Evolutionary conservation across 2,113 vertebrate genomes (phyloP).

Genomic region (Grammomys dolichurus): DNA sequence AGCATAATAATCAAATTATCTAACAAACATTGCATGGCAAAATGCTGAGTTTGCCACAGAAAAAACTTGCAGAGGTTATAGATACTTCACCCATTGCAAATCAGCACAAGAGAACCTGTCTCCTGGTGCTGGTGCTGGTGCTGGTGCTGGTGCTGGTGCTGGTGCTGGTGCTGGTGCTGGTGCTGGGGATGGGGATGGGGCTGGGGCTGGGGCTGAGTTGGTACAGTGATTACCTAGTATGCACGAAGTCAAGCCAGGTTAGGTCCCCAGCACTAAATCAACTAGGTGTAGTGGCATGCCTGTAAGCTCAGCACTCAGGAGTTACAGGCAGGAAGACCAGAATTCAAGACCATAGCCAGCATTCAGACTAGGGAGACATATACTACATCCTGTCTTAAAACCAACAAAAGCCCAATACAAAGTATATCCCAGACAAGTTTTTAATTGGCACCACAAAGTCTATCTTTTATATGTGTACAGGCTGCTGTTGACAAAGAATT

Average conservation of each 20-base stretch:
- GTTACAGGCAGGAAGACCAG: neutral
- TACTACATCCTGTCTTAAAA: neutral
- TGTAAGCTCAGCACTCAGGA: neutral
- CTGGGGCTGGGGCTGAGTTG: neutral
- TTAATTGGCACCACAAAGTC: neutral
- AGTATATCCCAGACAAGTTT: slow-evolving; percentile 27
- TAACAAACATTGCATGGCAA: slow-evolving; percentile 11
- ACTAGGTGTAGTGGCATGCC: neutral
- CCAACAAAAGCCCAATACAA: neutral
- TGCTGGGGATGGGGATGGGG: neutral
- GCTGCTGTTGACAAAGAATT: neutral
- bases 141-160: too few relatives aligned
- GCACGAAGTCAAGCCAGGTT: neutral
- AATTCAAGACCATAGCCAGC: neutral
- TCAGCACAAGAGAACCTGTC: slow-evolving; percentile 44
- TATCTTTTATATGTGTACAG: neutral
- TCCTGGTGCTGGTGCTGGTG: neutral
- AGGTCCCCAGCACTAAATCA: too few relatives aligned
- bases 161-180: neutral
- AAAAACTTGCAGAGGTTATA: neutral
- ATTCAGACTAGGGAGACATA: neutral
- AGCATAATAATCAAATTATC: slow-evolving; percentile 29
- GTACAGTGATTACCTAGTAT: neutral
- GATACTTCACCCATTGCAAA: slow-evolving; percentile 18
- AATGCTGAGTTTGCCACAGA: slow-evolving; percentile 26